Conservation (phyloP, 2,797 vertebrate genomes). For the Triplophysa yarkandensis region DNA sequence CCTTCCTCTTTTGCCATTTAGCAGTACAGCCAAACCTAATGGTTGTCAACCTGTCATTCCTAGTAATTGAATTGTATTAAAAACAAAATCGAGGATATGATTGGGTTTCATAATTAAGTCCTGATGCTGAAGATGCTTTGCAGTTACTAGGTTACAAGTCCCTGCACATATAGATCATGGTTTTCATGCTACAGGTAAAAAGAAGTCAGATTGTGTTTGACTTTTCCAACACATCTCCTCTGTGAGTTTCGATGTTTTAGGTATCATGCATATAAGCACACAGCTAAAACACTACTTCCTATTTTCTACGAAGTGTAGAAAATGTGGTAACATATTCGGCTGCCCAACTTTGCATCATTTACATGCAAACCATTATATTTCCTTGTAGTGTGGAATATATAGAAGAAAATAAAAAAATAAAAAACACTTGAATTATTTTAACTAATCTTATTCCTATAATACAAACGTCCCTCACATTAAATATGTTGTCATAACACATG, state of each 20-base stretch:
- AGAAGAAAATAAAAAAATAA: no score
- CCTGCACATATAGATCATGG: background rate
- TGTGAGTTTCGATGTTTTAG: background rate
- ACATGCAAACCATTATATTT: background rate
- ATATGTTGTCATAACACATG: no score
- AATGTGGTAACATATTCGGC: no score
- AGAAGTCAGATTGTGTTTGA: background rate
- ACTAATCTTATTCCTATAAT: background rate
- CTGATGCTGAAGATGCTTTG: background rate
- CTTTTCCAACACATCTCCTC: background rate
- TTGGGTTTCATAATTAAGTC: slow-evolving; percentile 47
- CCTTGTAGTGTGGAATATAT: no score
- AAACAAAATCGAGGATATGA: slow-evolving; percentile 70
- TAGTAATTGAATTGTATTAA: slow-evolving; percentile 78
- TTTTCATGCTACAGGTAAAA: background rate
- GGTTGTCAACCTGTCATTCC: slow-evolving; percentile 61
- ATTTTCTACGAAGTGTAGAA: no score
- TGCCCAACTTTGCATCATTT: no score
- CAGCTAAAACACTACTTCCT: background rate
- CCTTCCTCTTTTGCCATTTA: slow-evolving; percentile 65
- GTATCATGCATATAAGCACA: background rate
- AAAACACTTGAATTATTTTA: background rate
- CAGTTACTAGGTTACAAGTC: background rate
- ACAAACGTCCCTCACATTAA: background rate
- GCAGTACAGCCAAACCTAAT: slow-evolving; percentile 72